These are phyloP conservation scores for Drosophila macrospina DNA, from an alignment of 2,888 invertebrate genomes.

Conservation along the genomic window DNA sequence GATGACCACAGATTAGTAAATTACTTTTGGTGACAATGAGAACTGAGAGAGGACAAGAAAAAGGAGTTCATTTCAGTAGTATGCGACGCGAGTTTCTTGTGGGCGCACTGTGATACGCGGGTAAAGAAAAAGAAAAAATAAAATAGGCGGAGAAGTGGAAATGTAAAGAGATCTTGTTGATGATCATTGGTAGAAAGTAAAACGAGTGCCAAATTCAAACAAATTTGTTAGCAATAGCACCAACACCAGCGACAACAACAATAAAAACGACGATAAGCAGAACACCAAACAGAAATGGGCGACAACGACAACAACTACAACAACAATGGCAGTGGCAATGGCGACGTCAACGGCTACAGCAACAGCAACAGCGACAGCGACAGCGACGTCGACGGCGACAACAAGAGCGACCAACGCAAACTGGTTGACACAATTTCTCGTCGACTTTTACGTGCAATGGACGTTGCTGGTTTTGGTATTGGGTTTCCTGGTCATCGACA, in stretches of 20 bases:
- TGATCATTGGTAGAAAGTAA: slow-evolving; percentile 55
- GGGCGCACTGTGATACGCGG: neutral
- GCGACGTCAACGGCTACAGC: slow-evolving; percentile 22
- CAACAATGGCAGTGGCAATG: slow-evolving; percentile 18
- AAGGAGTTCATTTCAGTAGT: no score
- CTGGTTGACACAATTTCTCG: slow-evolving; percentile 82
- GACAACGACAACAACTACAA: no score
- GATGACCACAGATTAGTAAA: neutral
- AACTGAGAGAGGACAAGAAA: neutral
- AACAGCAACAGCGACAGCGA: slow-evolving; percentile 18
- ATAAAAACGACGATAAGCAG: slow-evolving; percentile 32
- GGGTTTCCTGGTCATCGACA: slow-evolving; percentile 53
- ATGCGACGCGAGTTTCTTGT: neutral
- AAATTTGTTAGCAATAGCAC: slow-evolving; percentile 38
- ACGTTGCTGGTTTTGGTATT: slow-evolving; percentile 17
- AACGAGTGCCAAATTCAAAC: slow-evolving; percentile 67
- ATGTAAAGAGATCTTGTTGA: slow-evolving; percentile 2
- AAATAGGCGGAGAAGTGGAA: neutral
- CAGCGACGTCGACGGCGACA: slow-evolving; percentile 11
- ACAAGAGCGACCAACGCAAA: slow-evolving; percentile 39
- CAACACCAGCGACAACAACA: slow-evolving; percentile 30
- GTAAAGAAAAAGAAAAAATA: neutral
- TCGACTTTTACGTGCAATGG: slow-evolving; percentile 75
- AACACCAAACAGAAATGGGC: slow-evolving; percentile 48
- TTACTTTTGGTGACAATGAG: neutral